phyloP scores from a whole-genome alignment of 2,113 vertebrate genomes.

The Phodopus roborovskii region DNA sequence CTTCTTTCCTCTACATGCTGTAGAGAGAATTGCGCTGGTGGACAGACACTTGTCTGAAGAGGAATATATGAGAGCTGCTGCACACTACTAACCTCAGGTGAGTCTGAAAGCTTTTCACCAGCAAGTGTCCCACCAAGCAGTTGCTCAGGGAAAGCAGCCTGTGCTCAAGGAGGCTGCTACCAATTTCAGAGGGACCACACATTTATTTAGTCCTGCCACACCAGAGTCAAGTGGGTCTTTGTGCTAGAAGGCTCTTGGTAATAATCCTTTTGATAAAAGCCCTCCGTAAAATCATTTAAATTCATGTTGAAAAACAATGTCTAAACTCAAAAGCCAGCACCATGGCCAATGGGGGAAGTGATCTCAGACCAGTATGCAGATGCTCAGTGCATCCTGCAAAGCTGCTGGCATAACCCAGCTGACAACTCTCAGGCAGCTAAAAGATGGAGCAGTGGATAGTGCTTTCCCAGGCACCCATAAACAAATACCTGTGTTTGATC shows the following conservation, averaged over 20 bases:
- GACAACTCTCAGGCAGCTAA: not conserved
- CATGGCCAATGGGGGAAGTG: accelerated
- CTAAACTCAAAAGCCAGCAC: not conserved
- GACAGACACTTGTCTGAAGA: not conserved
- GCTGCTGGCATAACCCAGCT: not conserved
- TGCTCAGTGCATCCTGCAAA: not conserved
- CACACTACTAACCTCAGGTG: not conserved
- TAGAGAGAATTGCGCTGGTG: too few relatives aligned
- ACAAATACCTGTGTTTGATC: too few relatives aligned
- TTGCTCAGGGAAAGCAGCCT: not conserved
- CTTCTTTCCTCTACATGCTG: not conserved
- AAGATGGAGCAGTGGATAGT: not conserved
- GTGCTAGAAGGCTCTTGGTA: not conserved
- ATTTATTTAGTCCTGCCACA: not conserved
- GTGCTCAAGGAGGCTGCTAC: not conserved
- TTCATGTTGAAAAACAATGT: not conserved
- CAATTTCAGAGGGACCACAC: not conserved
- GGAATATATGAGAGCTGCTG: not conserved
- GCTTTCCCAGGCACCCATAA: not conserved
- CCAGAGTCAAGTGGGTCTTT: not conserved
- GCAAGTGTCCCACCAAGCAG: not conserved
- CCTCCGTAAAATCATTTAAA: not conserved
- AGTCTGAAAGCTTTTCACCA: not conserved
- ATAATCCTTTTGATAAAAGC: not conserved
- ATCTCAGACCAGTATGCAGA: too few relatives aligned